These are phyloP conservation scores for Dioctria linearis DNA, from an alignment of 2,888 invertebrate genomes.

Conservation along the genomic window DNA sequence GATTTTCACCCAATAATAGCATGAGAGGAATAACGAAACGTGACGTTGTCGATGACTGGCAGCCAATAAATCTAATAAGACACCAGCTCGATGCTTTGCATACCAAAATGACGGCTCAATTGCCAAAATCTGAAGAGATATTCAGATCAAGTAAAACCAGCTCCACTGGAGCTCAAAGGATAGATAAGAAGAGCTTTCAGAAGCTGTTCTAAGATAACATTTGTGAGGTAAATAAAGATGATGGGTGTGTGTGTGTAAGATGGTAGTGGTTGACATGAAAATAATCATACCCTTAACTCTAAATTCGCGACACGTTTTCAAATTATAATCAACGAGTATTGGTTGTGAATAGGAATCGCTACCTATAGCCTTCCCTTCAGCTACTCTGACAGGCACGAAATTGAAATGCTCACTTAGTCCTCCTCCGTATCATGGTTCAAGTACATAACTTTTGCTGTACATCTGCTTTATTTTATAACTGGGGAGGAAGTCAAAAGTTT, in stretches of 20 bases:
- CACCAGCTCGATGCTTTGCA: conserved; percentile 29
- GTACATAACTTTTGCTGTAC: no score
- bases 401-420: neutral
- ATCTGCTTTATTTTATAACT: no score
- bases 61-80: conserved; percentile 51
- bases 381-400: neutral
- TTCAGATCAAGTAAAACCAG: neutral
- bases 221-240: neutral
- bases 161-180: neutral
- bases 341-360: conserved; percentile 35
- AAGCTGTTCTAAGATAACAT: neutral
- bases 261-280: neutral
- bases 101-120: conserved; percentile 46
- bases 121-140: conserved; percentile 10
- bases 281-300: conserved; percentile 14
- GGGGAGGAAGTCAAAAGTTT: no score
- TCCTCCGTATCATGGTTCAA: no score
- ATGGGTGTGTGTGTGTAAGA: conserved; percentile 1
- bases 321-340: conserved; percentile 49
- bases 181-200: neutral
- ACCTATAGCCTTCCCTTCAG: neutral
- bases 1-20: conserved; percentile 41
- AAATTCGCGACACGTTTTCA: conserved; percentile 46
- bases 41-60: conserved; percentile 43
- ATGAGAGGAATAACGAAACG: conserved; percentile 37